Conservation (phyloP, 2,888 invertebrate genomes). For the Anthoptus insignis region DNA sequence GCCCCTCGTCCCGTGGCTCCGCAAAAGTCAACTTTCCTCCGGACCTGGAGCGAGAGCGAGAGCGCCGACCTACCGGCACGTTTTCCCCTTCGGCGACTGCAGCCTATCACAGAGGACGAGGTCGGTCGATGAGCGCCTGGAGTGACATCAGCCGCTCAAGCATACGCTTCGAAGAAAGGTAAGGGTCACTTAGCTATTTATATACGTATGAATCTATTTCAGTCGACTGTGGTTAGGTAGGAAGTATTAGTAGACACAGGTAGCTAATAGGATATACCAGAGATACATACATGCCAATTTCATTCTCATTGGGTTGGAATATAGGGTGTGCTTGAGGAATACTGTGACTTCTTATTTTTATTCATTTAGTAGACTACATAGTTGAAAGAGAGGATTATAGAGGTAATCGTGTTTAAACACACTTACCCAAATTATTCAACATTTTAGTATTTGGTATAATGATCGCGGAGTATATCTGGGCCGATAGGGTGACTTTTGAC, state of each 20-base stretch:
- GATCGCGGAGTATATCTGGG: constrained; percentile 41
- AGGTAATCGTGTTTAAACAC: constrained; percentile 14
- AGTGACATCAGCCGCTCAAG: constrained; percentile 95
- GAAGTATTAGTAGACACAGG: neutral
- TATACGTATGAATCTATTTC: constrained; percentile 7
- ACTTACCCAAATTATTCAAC: constrained; percentile 45
- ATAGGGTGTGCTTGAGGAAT: constrained; percentile 32
- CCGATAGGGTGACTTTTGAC: constrained; percentile 28
- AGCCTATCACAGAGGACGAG: constrained; percentile 85
- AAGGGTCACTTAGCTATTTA: constrained; percentile 45
- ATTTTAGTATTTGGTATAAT: constrained; percentile 40
- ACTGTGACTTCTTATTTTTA: constrained; percentile 6
- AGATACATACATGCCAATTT: neutral
- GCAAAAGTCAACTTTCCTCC: constrained; percentile 90
- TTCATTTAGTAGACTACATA: neutral
- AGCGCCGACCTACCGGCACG: constrained; percentile 77
- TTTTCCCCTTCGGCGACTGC: constrained; percentile 72
- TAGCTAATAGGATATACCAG: neutral
- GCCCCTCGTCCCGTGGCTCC: constrained; percentile 81
- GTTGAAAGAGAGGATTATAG: constrained; percentile 4
- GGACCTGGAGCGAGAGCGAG: constrained; percentile 73
- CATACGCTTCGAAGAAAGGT: constrained; percentile 94
- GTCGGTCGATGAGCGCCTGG: constrained; percentile 95
- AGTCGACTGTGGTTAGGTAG: neutral
- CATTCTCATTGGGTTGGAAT: neutral